Conservation (phyloP, 2,888 invertebrate species). For the Mystacides longicornis region DNA sequence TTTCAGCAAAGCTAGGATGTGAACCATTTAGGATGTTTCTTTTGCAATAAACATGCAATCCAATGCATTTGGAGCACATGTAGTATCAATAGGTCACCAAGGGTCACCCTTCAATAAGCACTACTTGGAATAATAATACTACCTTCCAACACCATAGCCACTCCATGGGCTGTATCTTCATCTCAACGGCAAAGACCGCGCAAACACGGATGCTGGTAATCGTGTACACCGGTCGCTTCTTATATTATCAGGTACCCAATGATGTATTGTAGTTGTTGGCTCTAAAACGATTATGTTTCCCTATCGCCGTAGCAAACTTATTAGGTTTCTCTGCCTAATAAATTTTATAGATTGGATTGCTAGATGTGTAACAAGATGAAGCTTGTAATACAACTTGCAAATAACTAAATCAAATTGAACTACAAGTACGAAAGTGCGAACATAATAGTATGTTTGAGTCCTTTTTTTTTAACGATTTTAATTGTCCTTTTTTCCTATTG, state of each 20-base stretch:
- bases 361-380: not conserved
- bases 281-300: conserved; percentile 10
- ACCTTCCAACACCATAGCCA: too few relatives aligned
- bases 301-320: conserved; percentile 18
- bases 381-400: too few relatives aligned
- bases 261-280: too few relatives aligned
- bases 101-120: conserved; percentile 16
- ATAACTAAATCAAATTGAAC: too few relatives aligned
- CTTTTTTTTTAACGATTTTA: too few relatives aligned
- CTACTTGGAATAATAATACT: conserved; percentile 2
- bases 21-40: too few relatives aligned
- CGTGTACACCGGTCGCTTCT: conserved; percentile 4
- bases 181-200: conserved; percentile 19
- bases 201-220: conserved; percentile 18
- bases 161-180: conserved; percentile 14
- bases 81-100: conserved; percentile 15
- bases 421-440: too few relatives aligned
- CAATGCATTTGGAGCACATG: conserved; percentile 21
- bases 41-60: too few relatives aligned
- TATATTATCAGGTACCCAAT: conserved; percentile 8
- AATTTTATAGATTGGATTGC: not conserved
- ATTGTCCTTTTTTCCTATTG: too few relatives aligned
- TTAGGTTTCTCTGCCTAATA: conserved; percentile 4
- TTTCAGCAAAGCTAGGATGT: too few relatives aligned
- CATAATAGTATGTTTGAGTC: too few relatives aligned